phyloP scores from a whole-genome alignment of 2,888 invertebrate genomes.

The Agonopterix subpropinquella region DNA sequence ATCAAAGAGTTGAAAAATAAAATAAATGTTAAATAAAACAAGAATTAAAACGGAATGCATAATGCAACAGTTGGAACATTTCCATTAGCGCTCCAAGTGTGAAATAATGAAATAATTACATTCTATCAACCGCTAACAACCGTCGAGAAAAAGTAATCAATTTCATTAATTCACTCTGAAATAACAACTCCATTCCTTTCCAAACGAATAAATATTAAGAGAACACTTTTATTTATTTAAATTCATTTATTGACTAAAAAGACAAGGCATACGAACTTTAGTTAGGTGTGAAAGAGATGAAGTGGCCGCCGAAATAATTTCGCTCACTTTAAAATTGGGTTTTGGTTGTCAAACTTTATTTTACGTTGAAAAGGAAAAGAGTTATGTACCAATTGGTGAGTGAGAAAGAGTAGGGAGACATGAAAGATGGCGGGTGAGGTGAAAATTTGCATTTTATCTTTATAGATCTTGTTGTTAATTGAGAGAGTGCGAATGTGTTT shows the following conservation, averaged over 20 bases:
- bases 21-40: conserved; percentile 8
- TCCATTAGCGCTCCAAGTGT: conserved; percentile 35
- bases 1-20: not conserved
- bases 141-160: conserved; percentile 27
- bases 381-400: conserved; percentile 11
- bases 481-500: conserved; percentile 52
- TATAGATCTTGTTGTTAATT: conserved; percentile 57
- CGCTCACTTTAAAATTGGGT: conserved; percentile 17
- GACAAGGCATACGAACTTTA: conserved; percentile 12
- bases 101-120: conserved; percentile 45
- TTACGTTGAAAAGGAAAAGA: conserved; percentile 17
- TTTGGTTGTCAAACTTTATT: conserved; percentile 21
- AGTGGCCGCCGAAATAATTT: conserved; percentile 21
- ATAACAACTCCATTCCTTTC: conserved; percentile 25
- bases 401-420: conserved; percentile 23
- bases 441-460: conserved; percentile 57
- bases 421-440: conserved; percentile 37
- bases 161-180: conserved; percentile 36
- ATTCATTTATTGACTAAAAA: conserved; percentile 28
- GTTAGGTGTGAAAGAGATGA: conserved; percentile 35
- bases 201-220: conserved; percentile 31
- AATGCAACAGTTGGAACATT: conserved; percentile 15
- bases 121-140: conserved; percentile 24
- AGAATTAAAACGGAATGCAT: conserved; percentile 6
- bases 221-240: conserved; percentile 33